Conservation (phyloP, 2,113 vertebrate genomes). For the Tachuris rubrigastra region DNA sequence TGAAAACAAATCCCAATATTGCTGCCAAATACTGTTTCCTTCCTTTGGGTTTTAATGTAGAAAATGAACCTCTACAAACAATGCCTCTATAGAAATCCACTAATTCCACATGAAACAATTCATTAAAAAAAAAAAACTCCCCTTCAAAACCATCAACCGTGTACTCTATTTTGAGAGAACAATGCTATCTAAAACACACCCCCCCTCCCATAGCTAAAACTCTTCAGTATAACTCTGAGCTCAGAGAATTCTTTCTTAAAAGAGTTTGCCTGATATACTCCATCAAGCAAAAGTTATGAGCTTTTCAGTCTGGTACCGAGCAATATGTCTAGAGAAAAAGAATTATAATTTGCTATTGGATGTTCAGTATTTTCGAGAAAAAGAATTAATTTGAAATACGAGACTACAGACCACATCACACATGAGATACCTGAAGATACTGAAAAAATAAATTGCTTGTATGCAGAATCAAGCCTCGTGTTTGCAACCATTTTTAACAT, state of each 20-base stretch:
- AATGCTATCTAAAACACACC: slow-evolving; percentile 23
- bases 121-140: not conserved
- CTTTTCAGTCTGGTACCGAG: not conserved
- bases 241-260: not conserved
- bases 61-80: slow-evolving; percentile 56
- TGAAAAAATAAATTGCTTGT: not conserved
- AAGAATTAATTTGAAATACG: not conserved
- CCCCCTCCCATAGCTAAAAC: not conserved
- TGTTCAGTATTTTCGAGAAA: not conserved
- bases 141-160: not conserved
- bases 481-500: not conserved
- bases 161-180: slow-evolving; percentile 58
- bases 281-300: not conserved
- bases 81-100: slow-evolving; percentile 50
- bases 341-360: not conserved
- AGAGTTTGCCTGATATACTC: not conserved
- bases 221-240: not conserved
- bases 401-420: not conserved
- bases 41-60: slow-evolving; percentile 53
- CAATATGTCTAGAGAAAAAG: not conserved
- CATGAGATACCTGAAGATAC: not conserved
- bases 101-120: slow-evolving; percentile 56
- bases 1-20: slow-evolving; percentile 21
- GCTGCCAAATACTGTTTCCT: slow-evolving; percentile 38
- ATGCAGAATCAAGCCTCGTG: not conserved